phyloP scores from a whole-genome alignment of 35 echinoderm and acorn worm genomes.

The Nesometra sesokonis region DNA sequence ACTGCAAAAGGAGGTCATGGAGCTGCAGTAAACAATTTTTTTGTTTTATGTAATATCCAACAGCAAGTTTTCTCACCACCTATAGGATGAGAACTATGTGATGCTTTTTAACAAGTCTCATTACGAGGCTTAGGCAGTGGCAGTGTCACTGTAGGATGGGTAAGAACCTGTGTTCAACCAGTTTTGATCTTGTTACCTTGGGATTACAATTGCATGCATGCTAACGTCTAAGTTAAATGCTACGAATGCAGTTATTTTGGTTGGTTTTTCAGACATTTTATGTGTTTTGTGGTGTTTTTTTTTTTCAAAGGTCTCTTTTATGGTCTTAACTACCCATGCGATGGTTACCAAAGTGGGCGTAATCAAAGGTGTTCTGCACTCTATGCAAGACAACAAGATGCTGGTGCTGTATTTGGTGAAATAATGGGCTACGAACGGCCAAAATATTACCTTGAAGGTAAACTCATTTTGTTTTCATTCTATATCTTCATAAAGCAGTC shows the following conservation, averaged over 20 bases:
- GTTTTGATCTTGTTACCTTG: not conserved
- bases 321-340: constrained; percentile 21
- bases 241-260: not conserved
- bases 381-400: constrained; percentile 39
- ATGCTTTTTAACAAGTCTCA: too few relatives aligned
- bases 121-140: too few relatives aligned
- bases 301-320: constrained; percentile 30
- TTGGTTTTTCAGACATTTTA: too few relatives aligned
- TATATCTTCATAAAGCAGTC: too few relatives aligned
- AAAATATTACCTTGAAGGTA: constrained; percentile 38
- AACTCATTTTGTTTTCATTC: not conserved
- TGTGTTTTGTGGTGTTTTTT: too few relatives aligned
- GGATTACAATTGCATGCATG: not conserved
- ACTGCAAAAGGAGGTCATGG: too few relatives aligned
- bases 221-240: not conserved
- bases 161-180: too few relatives aligned
- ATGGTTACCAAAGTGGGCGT: constrained; percentile 40
- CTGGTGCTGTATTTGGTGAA: constrained; percentile 84
- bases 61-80: too few relatives aligned
- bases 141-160: too few relatives aligned
- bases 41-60: too few relatives aligned
- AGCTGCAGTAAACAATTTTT: too few relatives aligned
- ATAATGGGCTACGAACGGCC: constrained; percentile 65
- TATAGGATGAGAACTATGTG: too few relatives aligned
- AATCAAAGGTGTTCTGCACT: constrained; percentile 67